Evolutionary conservation across 2,888 invertebrate species (phyloP), one percentile per base, ranked within the genome.

Genomic region (Drosophila heteroneura): DNA sequence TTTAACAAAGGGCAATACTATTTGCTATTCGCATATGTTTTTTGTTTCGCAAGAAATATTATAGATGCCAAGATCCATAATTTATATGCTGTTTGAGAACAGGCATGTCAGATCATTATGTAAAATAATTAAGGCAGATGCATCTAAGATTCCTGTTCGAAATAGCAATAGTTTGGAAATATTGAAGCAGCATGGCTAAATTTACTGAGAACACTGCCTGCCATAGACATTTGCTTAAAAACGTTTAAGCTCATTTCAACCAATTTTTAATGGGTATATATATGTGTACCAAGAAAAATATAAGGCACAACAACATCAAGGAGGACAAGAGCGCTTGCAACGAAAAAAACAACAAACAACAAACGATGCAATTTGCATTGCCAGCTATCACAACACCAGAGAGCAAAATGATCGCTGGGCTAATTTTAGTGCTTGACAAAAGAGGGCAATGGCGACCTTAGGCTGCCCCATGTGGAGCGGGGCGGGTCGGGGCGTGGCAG

Each of bases 391-490:
- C 56, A 71, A 39, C 44, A 79, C 63, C 35, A 44, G 47, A 54
- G 37, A 76, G 57, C 33, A 54, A 41, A 41, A 58, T 56, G 54
- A 57, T 47, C 47, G 56, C 56, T 54, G 26, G 66, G 72, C 86
- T 88, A 83, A 88, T 78, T 85, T 88, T 84, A 88, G 83, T 39
- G 28, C 37, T 70, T 39, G 33, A 57, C 68, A 73, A 72, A 68
- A 58, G 64, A 33, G 61, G 62, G 54, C 81, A 60, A 70, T 67
- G 58, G 47, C 83, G 63, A 67, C 56, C 82, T 72, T 68, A 82
- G 66, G 41, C 69, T 59, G 65, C 30, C 16, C 44, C 47, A 47
- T 53, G 22, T 26, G 47, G 22, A 9, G 7, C 47, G 67, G 65
- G 59, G 56, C 16, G 59, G 58, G 33, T 41, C 41, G 12, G n/a